Base-by-base conservation (phyloP, 2,888 invertebrate genomes). In the Amaurobius ferox region DNA sequence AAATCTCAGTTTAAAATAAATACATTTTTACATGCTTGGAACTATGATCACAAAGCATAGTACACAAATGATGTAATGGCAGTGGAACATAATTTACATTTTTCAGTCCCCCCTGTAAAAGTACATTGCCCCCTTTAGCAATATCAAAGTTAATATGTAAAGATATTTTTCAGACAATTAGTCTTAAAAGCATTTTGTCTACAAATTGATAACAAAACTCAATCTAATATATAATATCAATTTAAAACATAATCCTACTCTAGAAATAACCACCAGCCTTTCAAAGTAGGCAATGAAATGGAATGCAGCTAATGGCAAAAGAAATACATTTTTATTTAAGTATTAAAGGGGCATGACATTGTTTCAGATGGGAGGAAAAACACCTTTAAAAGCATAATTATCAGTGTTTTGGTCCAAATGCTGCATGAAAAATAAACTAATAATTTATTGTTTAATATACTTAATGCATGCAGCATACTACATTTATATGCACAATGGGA, bases 391-490 rank as follows among this genome's bases (percentile, higher is more conserved):
- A 72, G 62, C 35, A 55, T 2, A 23, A 23, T 2, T 55, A 55
- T 55, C 11, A 1, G 11, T 40, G 28, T 19, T 55, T 85, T 66
- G 73, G 72, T 66, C 78, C 71, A 77, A 61, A 64, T 48, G 61
- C 68, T 66, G 68, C 66, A 28, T 35, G 35, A 48, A 85, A n/a
- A 72, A 70, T 48, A 71, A n/a, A n/a, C n/a, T n/a, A n/a, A n/a
- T n/a, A n/a, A n/a, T n/a, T n/a, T n/a, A n/a, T 48, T 44, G 61
- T 44, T 71, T 66, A 70, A 26, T 55, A 67, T 35, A 67, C 40
- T 77, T 61, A 68, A 85, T 73, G 73, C 85, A 78, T 78, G 78
- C 78, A 85, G 85, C 77, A 85, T 85, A 62, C 85, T 85, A 85
- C 73, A 73, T 28, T 68, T 40, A 39, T 77, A 78, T 72, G 44